Conservation (phyloP, 2,113 vertebrate species). For the Thinocorus orbignyianus region DNA sequence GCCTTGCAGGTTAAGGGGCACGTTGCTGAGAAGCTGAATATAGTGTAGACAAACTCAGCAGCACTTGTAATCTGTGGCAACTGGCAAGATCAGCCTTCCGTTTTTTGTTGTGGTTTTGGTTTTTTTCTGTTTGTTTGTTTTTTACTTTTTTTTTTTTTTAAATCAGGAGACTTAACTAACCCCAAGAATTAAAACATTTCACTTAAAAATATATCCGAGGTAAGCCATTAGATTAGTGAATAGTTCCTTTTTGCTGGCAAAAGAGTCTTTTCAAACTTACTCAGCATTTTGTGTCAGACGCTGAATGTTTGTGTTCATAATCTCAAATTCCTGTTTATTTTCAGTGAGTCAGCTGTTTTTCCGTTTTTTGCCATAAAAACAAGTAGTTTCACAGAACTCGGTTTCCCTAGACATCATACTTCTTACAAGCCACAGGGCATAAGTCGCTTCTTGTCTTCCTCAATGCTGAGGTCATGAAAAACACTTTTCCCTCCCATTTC, state of each 20-base stretch:
- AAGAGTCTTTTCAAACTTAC: slow-evolving; percentile 3
- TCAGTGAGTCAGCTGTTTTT: slow-evolving; percentile 39
- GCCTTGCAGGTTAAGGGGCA: not conserved
- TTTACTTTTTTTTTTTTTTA: not conserved
- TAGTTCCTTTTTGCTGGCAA: not conserved
- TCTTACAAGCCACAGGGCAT: not conserved
- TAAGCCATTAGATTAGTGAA: not conserved
- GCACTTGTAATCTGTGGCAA: not conserved
- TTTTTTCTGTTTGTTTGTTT: no score
- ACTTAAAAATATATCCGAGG: not conserved
- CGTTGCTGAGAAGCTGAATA: not conserved
- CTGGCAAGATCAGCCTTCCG: not conserved
- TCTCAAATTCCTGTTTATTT: slow-evolving; percentile 65
- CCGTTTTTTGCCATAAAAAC: not conserved
- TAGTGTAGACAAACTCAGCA: not conserved
- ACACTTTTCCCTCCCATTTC: not conserved
- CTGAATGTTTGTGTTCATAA: slow-evolving; percentile 34
- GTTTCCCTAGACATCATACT: not conserved
- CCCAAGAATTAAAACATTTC: not conserved
- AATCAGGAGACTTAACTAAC: not conserved
- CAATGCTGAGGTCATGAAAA: not conserved
- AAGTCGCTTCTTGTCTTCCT: not conserved
- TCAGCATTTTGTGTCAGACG: slow-evolving; percentile 55
- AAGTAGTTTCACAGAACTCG: not conserved
- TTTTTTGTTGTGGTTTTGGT: no score